Evolutionary conservation across 2,888 invertebrate species (phyloP).

Genomic region (Heliconius sara): DNA sequence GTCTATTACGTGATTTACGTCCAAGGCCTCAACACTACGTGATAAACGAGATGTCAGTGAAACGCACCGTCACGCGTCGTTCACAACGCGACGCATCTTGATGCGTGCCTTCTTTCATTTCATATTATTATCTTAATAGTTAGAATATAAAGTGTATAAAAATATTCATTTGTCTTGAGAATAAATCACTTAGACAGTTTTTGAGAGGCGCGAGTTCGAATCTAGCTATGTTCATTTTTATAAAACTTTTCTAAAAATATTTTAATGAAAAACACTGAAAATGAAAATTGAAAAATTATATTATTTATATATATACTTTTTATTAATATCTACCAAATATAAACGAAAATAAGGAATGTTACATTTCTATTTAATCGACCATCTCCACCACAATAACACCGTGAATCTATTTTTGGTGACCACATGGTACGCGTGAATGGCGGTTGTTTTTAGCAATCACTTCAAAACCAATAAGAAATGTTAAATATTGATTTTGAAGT

Average conservation of each 20-base stretch:
- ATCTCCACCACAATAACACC: not conserved
- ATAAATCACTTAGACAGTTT: not conserved
- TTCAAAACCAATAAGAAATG: not conserved
- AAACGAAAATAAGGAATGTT: too few species aligned
- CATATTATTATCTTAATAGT: conserved; percentile 6
- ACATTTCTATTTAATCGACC: not conserved
- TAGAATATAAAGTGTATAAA: not conserved
- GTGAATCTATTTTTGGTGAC: conserved; percentile 21
- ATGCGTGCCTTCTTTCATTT: conserved; percentile 31
- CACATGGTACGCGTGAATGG: not conserved
- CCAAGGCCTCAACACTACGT: conserved; percentile 35
- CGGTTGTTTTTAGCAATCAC: not conserved
- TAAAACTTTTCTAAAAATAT: too few species aligned
- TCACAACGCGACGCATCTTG: conserved; percentile 1
- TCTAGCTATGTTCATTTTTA: too few species aligned
- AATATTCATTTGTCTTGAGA: not conserved
- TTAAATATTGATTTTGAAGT: too few species aligned
- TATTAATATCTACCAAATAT: too few species aligned
- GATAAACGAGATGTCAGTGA: conserved; percentile 33
- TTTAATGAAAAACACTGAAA: too few species aligned
- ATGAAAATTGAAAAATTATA: too few species aligned
- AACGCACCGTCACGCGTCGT: conserved; percentile 35
- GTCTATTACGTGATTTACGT: conserved; percentile 13
- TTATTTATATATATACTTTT: too few species aligned
- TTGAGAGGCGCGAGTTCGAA: not conserved